Evolutionary conservation across 2,888 invertebrate species (phyloP).

Genomic region (Empis stercorea): DNA sequence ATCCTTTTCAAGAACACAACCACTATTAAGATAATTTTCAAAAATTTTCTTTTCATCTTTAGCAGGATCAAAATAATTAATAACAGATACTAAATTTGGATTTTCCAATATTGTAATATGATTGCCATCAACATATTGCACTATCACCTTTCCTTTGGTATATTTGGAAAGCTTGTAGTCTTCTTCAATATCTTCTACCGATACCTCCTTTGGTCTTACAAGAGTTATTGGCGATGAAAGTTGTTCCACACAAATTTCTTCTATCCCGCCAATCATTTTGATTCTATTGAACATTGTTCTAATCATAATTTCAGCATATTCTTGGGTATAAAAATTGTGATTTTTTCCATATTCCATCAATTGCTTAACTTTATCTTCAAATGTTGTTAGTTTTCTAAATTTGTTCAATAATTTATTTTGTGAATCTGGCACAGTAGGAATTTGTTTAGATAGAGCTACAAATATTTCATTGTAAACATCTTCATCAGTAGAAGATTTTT

Average conservation of each 20-base stretch:
- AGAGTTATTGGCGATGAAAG: conserved; percentile 46
- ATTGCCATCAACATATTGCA: conserved; percentile 57
- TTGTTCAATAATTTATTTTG: conserved; percentile 28
- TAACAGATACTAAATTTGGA: conserved; percentile 46
- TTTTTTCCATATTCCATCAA: conserved; percentile 37
- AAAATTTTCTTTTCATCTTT: conserved; percentile 27
- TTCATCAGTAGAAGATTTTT: conserved; percentile 22
- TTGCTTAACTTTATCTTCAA: conserved; percentile 43
- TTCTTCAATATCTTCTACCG: conserved; percentile 41
- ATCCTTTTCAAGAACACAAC: neutral
- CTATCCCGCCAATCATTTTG: conserved; percentile 37
- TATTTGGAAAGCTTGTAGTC: conserved; percentile 52
- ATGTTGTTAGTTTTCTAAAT: conserved; percentile 41
- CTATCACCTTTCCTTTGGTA: conserved; percentile 43
- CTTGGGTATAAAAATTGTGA: conserved; percentile 30
- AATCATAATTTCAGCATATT: conserved; percentile 35
- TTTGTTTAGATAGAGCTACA: conserved; percentile 22
- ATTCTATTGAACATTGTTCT: conserved; percentile 41
- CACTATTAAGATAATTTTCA: conserved; percentile 22
- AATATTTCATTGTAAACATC: conserved; percentile 27
- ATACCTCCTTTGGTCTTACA: conserved; percentile 48
- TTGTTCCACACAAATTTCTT: conserved; percentile 16
- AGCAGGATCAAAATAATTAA: conserved; percentile 39
- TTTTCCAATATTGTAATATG: conserved; percentile 58
- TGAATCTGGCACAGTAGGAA: conserved; percentile 20